A percentile compares a stretch with the other conserved stretches of the same genome.
Conservation (phyloP, 2,113 vertebrate genomes). For the Ondatra zibethicus region DNA sequence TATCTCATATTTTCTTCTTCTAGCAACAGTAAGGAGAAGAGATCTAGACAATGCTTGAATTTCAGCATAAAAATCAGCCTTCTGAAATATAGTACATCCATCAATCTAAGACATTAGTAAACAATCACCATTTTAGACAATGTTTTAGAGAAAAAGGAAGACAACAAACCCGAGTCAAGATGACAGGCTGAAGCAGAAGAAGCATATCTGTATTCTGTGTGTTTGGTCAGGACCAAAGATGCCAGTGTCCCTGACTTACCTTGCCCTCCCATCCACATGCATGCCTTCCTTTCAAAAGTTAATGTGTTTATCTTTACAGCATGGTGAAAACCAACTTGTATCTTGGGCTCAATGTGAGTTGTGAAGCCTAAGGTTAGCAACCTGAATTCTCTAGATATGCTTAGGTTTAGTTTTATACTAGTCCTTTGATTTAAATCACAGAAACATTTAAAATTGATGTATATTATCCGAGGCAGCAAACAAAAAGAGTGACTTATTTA, state of each 20-base stretch:
- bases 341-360: not conserved
- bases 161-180: not conserved
- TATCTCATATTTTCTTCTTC: not conserved
- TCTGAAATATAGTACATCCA: not conserved
- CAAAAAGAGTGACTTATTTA: not conserved
- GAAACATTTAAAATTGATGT: not conserved
- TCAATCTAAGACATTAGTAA: slow-evolving; percentile 57
- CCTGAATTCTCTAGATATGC: not conserved
- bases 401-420: slow-evolving; percentile 1
- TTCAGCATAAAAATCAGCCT: slow-evolving; percentile 8
- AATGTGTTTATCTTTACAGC: not conserved
- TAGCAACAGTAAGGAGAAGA: slow-evolving; percentile 74
- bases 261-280: not conserved
- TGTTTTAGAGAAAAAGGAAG: slow-evolving; percentile 9
- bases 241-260: not conserved
- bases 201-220: not conserved
- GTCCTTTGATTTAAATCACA: not conserved
- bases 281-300: not conserved
- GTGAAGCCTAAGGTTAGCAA: not conserved
- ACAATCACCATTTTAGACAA: slow-evolving; percentile 1
- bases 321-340: not conserved
- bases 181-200: not conserved
- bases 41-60: slow-evolving; percentile 71
- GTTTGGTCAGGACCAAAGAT: not conserved
- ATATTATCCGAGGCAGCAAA: not conserved